Evolutionary conservation across 2,797 vertebrate species (phyloP).

Genomic region (Phrynocephalus guinanensis): DNA sequence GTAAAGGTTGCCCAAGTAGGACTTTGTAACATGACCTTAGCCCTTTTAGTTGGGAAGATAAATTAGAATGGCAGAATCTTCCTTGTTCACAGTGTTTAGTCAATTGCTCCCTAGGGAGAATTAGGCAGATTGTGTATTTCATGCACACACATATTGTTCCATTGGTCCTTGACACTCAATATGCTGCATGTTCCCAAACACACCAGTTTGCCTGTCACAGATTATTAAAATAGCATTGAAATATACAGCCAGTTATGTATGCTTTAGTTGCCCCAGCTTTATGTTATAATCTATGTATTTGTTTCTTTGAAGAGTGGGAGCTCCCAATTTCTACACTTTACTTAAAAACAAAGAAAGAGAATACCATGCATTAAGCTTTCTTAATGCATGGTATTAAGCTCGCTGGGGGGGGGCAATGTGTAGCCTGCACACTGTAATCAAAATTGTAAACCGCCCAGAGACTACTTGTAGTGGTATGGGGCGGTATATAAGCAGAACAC

Average conservation of each 20-base stretch:
- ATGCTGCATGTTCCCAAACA: constrained; percentile 11
- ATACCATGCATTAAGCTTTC: neutral
- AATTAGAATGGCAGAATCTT: constrained; percentile 50
- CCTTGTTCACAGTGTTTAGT: constrained; percentile 32
- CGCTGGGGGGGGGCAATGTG: no score
- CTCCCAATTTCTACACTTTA: neutral
- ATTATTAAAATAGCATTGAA: constrained; percentile 49
- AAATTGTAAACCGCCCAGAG: no score
- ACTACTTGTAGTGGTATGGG: no score
- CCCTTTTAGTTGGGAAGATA: neutral
- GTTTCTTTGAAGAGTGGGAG: neutral
- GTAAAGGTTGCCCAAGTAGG: neutral
- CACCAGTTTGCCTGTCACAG: constrained; percentile 50
- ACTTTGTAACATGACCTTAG: neutral
- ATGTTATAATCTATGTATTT: neutral
- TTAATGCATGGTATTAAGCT: no score
- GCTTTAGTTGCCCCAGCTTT: constrained; percentile 32
- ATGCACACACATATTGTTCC: constrained; percentile 63
- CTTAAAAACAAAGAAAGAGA: neutral
- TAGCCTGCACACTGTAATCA: no score
- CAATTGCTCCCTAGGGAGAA: constrained; percentile 53
- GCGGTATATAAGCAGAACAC: no score
- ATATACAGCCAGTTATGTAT: neutral
- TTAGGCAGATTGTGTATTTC: constrained; percentile 47
- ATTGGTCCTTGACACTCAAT: constrained; percentile 28